Conservation (phyloP, 2,797 vertebrate genomes). For the Selene dorsalis region DNA sequence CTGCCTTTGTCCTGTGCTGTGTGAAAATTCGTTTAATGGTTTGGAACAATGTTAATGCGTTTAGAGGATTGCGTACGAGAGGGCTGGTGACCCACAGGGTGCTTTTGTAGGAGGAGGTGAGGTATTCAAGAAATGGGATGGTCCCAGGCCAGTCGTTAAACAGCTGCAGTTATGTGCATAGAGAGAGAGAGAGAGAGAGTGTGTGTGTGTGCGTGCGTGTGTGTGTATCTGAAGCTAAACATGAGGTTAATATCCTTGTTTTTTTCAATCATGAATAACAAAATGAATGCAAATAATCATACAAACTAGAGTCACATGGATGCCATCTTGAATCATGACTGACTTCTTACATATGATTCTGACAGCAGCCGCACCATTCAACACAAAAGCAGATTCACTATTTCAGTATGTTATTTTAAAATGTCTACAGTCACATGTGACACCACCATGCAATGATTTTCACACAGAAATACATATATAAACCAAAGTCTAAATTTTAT, state of each 20-base stretch:
- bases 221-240: neutral
- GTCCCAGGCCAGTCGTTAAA: constrained; percentile 11
- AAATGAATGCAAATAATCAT: neutral
- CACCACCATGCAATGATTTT: no score
- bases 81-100: constrained; percentile 35
- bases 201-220: no score
- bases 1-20: constrained; percentile 29
- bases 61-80: constrained; percentile 22
- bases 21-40: constrained; percentile 63
- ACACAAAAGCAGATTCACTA: no score
- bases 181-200: no score
- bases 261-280: neutral
- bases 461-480: no score
- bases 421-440: no score
- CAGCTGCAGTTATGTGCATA: neutral
- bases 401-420: no score
- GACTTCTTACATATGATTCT: no score
- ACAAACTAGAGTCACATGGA: no score
- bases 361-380: no score
- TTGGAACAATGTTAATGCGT: constrained; percentile 64
- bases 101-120: constrained; percentile 3
- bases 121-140: constrained; percentile 13
- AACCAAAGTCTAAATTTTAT: no score
- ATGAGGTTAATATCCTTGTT: neutral
- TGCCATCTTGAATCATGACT: no score